A percentile compares a stretch with the other conserved stretches of the same genome.
These are phyloP conservation scores for Hyles euphorbiae DNA, from an alignment of 1,140 invertebrate genomes.

Conservation along the genomic window DNA sequence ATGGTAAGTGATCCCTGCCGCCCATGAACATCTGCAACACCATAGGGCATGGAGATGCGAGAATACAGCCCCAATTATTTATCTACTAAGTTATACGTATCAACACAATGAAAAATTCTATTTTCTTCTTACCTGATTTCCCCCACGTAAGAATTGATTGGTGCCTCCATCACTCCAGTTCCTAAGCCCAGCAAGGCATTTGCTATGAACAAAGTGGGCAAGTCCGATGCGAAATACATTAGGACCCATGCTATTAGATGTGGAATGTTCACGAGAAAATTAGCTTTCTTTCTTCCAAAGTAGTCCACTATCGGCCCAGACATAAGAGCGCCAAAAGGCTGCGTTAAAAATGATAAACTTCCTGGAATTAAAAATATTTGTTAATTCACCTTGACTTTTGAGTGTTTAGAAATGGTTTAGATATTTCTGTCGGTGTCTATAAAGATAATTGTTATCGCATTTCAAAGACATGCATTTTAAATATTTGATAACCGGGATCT, in stretches of 20 bases:
- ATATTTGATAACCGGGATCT: too few relatives aligned
- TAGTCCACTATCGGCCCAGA: slow-evolving; percentile 81
- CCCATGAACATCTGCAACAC: too few relatives aligned
- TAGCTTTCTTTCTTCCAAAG: slow-evolving; percentile 79
- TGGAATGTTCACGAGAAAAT: slow-evolving; percentile 81
- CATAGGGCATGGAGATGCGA: too few relatives aligned
- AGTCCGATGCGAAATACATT: slow-evolving; percentile 76
- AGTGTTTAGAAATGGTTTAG: too few relatives aligned
- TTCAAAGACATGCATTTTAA: too few relatives aligned
- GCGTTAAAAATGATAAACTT: slow-evolving; percentile 81
- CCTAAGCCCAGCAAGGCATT: slow-evolving; percentile 66
- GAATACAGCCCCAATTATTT: background rate
- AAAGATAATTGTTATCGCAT: too few relatives aligned
- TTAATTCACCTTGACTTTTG: background rate
- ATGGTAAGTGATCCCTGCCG: too few relatives aligned
- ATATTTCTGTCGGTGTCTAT: too few relatives aligned
- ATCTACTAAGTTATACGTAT: background rate
- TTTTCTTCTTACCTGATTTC: slow-evolving; percentile 65
- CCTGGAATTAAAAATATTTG: slow-evolving; percentile 69
- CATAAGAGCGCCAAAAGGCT: slow-evolving; percentile 81
- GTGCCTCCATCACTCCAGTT: slow-evolving; percentile 75
- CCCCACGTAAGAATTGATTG: slow-evolving; percentile 76
- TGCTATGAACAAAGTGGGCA: slow-evolving; percentile 57
- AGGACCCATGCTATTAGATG: slow-evolving; percentile 81
- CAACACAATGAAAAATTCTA: background rate